These are phyloP conservation scores for Lanistes nyassanus DNA, from an alignment of 1,140 invertebrate species.

Conservation along the genomic window DNA sequence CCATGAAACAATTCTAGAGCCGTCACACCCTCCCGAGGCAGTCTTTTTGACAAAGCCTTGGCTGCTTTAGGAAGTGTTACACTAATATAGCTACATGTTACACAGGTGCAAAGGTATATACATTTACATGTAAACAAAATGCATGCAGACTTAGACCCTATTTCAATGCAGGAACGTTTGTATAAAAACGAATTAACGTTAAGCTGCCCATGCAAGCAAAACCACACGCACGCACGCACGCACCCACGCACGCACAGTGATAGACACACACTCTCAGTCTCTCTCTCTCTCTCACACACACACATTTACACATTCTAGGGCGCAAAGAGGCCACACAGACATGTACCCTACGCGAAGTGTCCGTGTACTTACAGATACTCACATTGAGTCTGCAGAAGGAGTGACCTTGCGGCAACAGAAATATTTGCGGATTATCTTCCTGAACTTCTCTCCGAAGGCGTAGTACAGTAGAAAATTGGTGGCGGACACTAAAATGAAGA, in stretches of 20 bases:
- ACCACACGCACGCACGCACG: neutral
- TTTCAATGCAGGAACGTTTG: no score
- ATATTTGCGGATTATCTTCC: constrained; percentile 17
- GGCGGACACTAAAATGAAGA: constrained; percentile 24
- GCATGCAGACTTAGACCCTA: no score
- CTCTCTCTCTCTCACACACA: neutral
- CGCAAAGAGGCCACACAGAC: no score
- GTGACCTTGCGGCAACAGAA: constrained; percentile 8
- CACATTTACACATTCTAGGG: constrained; percentile 5
- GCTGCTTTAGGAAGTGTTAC: no score
- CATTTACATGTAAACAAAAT: no score
- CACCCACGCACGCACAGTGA: constrained; percentile 7
- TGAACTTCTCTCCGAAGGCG: constrained; percentile 28
- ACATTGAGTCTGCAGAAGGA: constrained; percentile 15
- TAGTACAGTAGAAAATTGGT: constrained; percentile 33
- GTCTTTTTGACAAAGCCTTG: no score
- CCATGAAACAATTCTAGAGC: no score
- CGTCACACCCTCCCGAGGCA: no score
- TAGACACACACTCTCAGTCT: constrained; percentile 5
- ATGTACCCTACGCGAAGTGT: no score
- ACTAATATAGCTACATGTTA: no score
- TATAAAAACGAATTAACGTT: no score
- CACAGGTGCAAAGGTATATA: no score
- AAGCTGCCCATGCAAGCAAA: neutral
- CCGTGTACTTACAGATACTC: constrained; percentile 6